Percentiles rank a stretch among this genome's conserved stretches.
phyloP scores from a whole-genome alignment of 2,888 invertebrate species.

The Agrochola circellaris region DNA sequence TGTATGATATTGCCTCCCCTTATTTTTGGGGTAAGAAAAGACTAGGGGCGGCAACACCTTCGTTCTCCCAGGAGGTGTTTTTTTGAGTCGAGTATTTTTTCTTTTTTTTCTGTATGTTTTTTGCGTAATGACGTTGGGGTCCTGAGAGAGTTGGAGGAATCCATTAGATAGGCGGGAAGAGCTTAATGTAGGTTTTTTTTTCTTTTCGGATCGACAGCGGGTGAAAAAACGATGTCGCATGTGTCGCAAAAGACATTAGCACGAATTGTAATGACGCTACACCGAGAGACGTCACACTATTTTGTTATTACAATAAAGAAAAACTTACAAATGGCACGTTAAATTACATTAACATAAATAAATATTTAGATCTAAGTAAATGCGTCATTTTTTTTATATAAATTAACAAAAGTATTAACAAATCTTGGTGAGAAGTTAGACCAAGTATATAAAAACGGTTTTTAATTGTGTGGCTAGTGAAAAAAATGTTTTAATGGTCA shows the following conservation, averaged over 20 bases:
- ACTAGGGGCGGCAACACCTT: conserved; percentile 89
- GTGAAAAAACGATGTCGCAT: conserved; percentile 81
- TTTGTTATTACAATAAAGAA: conserved; percentile 26
- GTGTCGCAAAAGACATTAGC: conserved; percentile 82
- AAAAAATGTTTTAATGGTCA: conserved; percentile 18
- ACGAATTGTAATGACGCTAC: conserved; percentile 81
- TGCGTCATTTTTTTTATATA: conserved; percentile 17
- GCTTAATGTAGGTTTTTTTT: conserved; percentile 87
- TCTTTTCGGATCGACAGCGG: conserved; percentile 76
- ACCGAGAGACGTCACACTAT: conserved; percentile 45
- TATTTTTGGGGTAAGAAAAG: conserved; percentile 88
- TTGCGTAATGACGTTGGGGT: conserved; percentile 88
- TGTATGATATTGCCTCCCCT: conserved; percentile 91
- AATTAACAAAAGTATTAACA: conserved; percentile 26
- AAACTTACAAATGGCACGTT: conserved; percentile 24
- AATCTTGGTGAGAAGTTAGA: conserved; percentile 21
- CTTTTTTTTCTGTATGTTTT: conserved; percentile 76
- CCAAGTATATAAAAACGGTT: conserved; percentile 22
- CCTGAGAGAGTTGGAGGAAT: conserved; percentile 90
- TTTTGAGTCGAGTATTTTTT: conserved; percentile 80
- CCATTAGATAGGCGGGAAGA: conserved; percentile 90
- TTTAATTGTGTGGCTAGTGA: conserved; percentile 30
- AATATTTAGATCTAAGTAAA: conserved; percentile 34
- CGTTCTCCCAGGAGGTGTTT: conserved; percentile 88
- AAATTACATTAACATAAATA: conserved; percentile 43